These are phyloP conservation scores for Fratercula arctica DNA, from an alignment of 2,797 vertebrate genomes.

Conservation along the genomic window DNA sequence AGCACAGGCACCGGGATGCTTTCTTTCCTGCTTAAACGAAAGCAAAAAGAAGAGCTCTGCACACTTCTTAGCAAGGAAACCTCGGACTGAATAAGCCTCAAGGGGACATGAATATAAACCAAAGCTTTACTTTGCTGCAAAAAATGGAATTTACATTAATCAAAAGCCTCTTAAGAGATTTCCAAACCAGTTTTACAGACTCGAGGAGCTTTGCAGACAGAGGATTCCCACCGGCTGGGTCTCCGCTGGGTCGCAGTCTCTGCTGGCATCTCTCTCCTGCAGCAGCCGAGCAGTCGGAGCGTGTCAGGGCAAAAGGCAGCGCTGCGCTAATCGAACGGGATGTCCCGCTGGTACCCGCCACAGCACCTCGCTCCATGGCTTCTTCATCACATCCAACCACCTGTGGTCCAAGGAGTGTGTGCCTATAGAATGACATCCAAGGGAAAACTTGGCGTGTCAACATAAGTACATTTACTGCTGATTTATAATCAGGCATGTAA, in stretches of 20 bases:
- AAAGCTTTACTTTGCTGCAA: constrained; percentile 2
- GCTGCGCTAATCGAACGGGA: background rate
- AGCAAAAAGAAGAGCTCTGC: background rate
- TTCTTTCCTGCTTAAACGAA: background rate
- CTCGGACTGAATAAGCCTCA: constrained; percentile 19
- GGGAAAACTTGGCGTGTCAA: background rate
- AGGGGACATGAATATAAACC: background rate
- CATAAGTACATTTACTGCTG: background rate
- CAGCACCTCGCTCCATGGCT: background rate
- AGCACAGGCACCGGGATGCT: background rate
- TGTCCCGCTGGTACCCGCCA: background rate
- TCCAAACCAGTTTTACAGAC: background rate
- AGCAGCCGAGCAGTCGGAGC: background rate
- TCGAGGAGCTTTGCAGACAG: background rate
- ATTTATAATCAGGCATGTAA: background rate
- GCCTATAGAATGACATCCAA: background rate
- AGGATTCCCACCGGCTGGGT: background rate
- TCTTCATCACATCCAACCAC: background rate
- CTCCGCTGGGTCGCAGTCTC: background rate
- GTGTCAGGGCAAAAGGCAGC: background rate
- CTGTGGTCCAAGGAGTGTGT: background rate
- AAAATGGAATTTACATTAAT: constrained; percentile 8
- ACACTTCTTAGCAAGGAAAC: background rate
- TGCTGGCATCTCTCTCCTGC: background rate
- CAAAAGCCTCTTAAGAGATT: constrained; percentile 42